Base-by-base conservation (phyloP, 2,113 vertebrate genomes). In the Nerophis ophidion region DNA sequence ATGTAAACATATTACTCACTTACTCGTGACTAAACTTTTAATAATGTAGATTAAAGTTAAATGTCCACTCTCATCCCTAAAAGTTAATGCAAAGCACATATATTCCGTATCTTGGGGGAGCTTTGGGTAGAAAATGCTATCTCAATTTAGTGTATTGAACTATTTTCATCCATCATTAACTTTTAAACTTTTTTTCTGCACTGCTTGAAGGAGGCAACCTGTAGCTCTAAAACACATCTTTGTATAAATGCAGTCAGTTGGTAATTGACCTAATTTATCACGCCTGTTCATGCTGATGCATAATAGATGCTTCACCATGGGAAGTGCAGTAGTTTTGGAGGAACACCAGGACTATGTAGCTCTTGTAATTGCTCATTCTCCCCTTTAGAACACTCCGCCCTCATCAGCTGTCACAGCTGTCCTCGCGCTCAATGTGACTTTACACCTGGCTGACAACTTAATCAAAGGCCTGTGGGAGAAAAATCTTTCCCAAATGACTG, bases 361-460 rank as follows among this genome's bases (percentile, higher is more conserved):
- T 35, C 48, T 26, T 14, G 33, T 57, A 10, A 57, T 60, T 51
- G 15, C 47, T 66, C 48, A 19, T 26, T 11, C 8, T 7, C 42
- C 40, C 55, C 36, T 51, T 40, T 58, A 11, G 34, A 71, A 38
- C n/a, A 6, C 16, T 46, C 49, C 61, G 55, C 15, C 34, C 68
- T 63, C 49, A 65, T 48, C 60, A 42, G 26, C 34, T 42, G 52
- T n/a, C 35, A 3, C 42, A 26, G 26, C 7, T 14, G 9, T 56
- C 46, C 11, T 26, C 45, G 36, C 57, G n/a, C n/a, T 60, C 57
- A 60, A 17, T 57, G 48, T 58, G 65, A 54, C n/a, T 60, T 50
- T 65, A 42, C 49, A 60, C 74, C 59, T 66, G 55, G 47, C 44
- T 76, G 47, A 76, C 63, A 75, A 67, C 38, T 67, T 33, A 57